Conservation (phyloP, 2,797 vertebrate species). For the Synaphobranchus kaupii region DNA sequence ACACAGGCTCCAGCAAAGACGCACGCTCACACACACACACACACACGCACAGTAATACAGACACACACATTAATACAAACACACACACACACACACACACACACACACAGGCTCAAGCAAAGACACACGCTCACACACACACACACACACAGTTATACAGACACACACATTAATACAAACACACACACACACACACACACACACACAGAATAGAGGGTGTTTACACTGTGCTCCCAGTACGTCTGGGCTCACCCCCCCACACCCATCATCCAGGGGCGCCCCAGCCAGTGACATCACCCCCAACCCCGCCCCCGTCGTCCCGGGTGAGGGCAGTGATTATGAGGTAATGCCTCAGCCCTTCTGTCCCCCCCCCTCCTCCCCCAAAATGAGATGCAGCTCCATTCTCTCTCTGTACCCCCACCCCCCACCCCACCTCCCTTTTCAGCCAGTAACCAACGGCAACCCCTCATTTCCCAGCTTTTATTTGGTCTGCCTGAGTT, state of each 20-base stretch:
- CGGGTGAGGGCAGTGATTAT: background rate
- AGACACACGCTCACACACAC: background rate
- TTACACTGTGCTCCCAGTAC: slow-evolving; percentile 73
- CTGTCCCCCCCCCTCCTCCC: too few relatives aligned
- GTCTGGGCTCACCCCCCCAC: slow-evolving; percentile 55
- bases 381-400: background rate
- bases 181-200: slow-evolving; percentile 27
- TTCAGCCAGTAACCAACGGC: slow-evolving; percentile 26
- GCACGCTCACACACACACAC: background rate
- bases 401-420: background rate
- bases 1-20: background rate
- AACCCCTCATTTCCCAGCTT: background rate
- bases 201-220: slow-evolving; percentile 60
- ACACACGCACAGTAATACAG: too few relatives aligned
- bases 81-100: background rate
- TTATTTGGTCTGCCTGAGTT: background rate
- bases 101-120: background rate
- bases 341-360: background rate
- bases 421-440: background rate
- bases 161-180: background rate
- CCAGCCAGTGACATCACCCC: background rate
- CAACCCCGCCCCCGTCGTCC: background rate
- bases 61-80: background rate
- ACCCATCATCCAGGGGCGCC: background rate
- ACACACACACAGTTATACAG: background rate